Evolutionary conservation across 1,140 invertebrate species (phyloP).

Genomic region (Drosophila asahinai): DNA sequence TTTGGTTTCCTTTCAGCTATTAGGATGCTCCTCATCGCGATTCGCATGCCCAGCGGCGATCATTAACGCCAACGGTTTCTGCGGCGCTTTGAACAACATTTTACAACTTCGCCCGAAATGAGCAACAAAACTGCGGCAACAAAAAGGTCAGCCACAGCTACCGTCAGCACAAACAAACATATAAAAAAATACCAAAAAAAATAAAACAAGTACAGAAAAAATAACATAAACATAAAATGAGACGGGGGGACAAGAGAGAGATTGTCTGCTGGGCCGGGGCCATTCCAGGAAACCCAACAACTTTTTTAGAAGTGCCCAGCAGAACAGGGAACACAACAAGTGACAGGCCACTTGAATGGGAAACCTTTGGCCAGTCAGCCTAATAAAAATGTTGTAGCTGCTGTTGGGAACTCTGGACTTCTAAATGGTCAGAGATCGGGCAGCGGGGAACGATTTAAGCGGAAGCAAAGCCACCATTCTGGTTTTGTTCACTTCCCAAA

Average conservation of each 20-base stretch:
- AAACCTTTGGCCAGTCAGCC: slow-evolving; percentile 61
- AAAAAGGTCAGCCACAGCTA: slow-evolving; percentile 71
- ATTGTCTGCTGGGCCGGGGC: slow-evolving; percentile 36
- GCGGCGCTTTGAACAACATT: slow-evolving; percentile 70
- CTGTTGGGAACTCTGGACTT: slow-evolving; percentile 33
- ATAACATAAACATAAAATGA: slow-evolving; percentile 64
- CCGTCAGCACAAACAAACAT: slow-evolving; percentile 67
- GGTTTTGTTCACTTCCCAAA: slow-evolving; percentile 46
- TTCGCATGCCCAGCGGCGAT: slow-evolving; percentile 54
- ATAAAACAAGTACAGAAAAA: slow-evolving; percentile 35
- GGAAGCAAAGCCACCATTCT: slow-evolving; percentile 38
- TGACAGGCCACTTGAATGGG: slow-evolving; percentile 59
- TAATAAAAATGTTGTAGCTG: slow-evolving; percentile 62
- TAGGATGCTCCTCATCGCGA: slow-evolving; percentile 43
- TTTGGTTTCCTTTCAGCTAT: slow-evolving; percentile 45
- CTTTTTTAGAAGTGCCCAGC: slow-evolving; percentile 76
- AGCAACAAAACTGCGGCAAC: slow-evolving; percentile 36
- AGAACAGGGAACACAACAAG: slow-evolving; percentile 49
- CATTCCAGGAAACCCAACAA: slow-evolving; percentile 72
- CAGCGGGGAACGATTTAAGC: slow-evolving; percentile 29
- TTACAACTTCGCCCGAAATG: slow-evolving; percentile 71
- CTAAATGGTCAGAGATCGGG: slow-evolving; percentile 5
- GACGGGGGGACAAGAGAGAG: slow-evolving; percentile 19
- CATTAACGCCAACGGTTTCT: slow-evolving; percentile 65
- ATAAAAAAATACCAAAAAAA: slow-evolving; percentile 22